phyloP scores from a whole-genome alignment of 2,797 vertebrate species.

The Rhodeus uyekii region DNA sequence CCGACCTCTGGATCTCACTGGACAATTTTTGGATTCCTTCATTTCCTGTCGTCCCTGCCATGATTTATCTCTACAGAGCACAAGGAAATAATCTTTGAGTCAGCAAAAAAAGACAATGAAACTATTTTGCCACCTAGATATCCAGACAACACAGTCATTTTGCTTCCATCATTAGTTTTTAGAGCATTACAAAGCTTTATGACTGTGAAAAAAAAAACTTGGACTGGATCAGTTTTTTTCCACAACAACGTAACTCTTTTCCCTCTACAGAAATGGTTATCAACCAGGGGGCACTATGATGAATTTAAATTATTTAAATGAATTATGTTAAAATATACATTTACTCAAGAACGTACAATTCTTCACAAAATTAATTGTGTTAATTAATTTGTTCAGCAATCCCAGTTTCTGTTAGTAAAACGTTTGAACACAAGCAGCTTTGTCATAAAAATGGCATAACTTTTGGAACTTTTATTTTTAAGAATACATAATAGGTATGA shows the following conservation, averaged over 20 bases:
- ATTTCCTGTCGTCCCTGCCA: slow-evolving; percentile 73
- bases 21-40: slow-evolving; percentile 41
- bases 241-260: not conserved
- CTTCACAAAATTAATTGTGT: not conserved
- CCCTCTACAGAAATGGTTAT: not conserved
- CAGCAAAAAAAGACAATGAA: slow-evolving; percentile 58
- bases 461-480: not conserved
- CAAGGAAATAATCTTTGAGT: slow-evolving; percentile 59
- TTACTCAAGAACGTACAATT: not conserved
- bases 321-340: not conserved
- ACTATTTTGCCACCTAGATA: not conserved
- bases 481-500: not conserved
- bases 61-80: slow-evolving; percentile 72
- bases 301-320: not conserved
- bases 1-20: slow-evolving; percentile 27
- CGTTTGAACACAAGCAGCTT: too few species aligned
- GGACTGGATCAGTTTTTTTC: slow-evolving; percentile 8
- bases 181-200: not conserved
- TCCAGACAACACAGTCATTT: not conserved
- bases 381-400: not conserved
- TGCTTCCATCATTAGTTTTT: slow-evolving; percentile 20
- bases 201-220: not conserved
- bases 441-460: too few species aligned
- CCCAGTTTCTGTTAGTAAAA: not conserved
- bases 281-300: not conserved